phyloP scores from a whole-genome alignment of 2,113 vertebrate species.

The Rhabdornis inornatus region DNA sequence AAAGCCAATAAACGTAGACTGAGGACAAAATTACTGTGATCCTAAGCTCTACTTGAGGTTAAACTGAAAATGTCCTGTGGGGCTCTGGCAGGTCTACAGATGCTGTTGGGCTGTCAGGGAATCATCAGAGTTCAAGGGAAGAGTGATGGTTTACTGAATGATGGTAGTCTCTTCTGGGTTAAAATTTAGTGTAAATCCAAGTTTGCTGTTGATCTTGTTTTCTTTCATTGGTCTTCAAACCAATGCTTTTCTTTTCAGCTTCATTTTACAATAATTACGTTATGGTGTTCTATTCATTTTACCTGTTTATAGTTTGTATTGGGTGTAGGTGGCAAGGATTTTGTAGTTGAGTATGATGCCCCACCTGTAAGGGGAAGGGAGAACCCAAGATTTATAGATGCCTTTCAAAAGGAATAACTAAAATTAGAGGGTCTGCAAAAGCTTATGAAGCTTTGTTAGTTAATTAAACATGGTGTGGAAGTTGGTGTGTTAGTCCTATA shows the following conservation, averaged over 20 bases:
- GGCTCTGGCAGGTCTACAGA: neutral
- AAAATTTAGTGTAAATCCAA: neutral
- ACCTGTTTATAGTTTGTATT: neutral
- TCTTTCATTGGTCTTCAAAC: neutral
- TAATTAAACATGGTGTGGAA: accelerated
- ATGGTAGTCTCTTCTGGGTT: neutral
- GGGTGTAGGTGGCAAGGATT: neutral
- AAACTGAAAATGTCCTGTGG: neutral
- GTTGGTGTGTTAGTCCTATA: neutral
- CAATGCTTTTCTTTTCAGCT: neutral
- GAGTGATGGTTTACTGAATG: neutral
- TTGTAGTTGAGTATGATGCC: neutral
- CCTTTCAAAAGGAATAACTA: neutral
- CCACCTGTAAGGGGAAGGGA: neutral
- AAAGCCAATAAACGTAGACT: neutral
- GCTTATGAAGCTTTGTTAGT: neutral
- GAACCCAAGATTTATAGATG: too few relatives aligned
- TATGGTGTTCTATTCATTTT: neutral
- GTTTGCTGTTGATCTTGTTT: neutral
- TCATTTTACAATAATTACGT: neutral
- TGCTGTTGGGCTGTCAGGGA: neutral
- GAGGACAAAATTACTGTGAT: neutral
- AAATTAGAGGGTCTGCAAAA: neutral
- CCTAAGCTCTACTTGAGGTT: neutral
- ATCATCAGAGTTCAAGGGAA: neutral